Evolutionary conservation across 2,113 vertebrate species (phyloP), one percentile per base, ranked within the genome.

Genomic region (Crocuta crocuta): DNA sequence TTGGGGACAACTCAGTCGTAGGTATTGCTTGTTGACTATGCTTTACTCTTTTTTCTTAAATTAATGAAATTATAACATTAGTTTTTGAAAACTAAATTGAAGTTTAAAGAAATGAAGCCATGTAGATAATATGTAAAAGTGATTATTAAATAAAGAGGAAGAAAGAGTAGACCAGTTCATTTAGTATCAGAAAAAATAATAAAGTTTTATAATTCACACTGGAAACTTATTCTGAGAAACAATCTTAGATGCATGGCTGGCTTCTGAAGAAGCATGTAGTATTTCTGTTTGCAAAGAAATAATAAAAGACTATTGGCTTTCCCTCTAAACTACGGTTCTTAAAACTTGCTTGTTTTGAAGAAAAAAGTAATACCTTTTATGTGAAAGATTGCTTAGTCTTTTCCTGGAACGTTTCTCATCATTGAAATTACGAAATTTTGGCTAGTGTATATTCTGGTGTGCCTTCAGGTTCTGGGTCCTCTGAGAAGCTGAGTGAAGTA

Each of bases 1-100:
- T 96, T 96, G 55, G 89, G 89, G 81, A 91, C 61, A 94, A 7
- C 55, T 97, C 43, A 85, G 71, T 90, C 23, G 26, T 94, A 96
- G 63, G 28, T 97, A 45, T 90, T 96, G 63, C 39, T 89, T 82
- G 63, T 35, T 50, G 76, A 65, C 26, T 61, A 5, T 81, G 91
- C 12, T 92, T 0, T 84, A 31, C 19, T 71, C 31, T 23, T 71
- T 95, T 88, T 73, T 33, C 33, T 63, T 39, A 82, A 84, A 65
- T 95, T 92, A 91, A 90, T 95, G 65, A 90, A 71, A 82, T 94
- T 93, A 53, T 48, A 68, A 65, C 39, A 33, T 58, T 95, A 89
- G 19, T 35, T 92, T 95, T 91, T 92, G 35, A 71, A 87, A 94
- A 90, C 26, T 61, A 80, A 83, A 9, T 28, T 55, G 50, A 82